These are phyloP conservation scores for Macaca mulatta DNA, from an alignment of 2,113 vertebrate species.

Conservation along the genomic window DNA sequence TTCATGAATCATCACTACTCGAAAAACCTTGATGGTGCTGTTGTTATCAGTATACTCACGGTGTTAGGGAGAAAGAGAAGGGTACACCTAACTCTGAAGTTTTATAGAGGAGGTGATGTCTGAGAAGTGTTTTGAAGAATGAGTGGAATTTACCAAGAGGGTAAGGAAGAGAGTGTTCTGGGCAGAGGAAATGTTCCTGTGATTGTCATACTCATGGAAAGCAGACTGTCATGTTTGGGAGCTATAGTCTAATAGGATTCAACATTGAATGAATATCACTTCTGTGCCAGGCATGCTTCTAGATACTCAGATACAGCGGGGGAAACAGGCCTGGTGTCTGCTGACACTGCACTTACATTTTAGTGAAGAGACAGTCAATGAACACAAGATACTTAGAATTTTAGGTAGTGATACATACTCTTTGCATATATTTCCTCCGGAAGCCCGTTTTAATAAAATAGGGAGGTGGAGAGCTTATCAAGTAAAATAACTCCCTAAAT, in stretches of 20 bases:
- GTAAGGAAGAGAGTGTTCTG: background rate
- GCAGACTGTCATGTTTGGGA: background rate
- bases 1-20: too few species aligned
- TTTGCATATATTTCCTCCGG: background rate
- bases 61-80: background rate
- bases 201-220: too few species aligned
- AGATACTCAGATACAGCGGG: background rate
- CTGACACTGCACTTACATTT: background rate
- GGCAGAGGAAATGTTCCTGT: background rate
- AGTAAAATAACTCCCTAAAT: background rate
- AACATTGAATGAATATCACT: rapidly evolving
- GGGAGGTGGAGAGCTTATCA: background rate
- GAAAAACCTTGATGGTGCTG: background rate
- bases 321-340: background rate
- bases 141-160: background rate
- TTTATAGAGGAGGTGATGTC: background rate
- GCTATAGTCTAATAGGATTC: background rate
- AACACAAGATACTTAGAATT: background rate
- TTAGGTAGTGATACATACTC: background rate
- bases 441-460: background rate
- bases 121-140: background rate
- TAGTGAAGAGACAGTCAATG: background rate
- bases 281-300: background rate
- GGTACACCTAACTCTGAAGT: background rate
- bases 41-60: background rate